Evolutionary conservation across 2,888 invertebrate genomes (phyloP), one percentile per base, ranked within the genome.

Genomic region (Phorcus lineatus): DNA sequence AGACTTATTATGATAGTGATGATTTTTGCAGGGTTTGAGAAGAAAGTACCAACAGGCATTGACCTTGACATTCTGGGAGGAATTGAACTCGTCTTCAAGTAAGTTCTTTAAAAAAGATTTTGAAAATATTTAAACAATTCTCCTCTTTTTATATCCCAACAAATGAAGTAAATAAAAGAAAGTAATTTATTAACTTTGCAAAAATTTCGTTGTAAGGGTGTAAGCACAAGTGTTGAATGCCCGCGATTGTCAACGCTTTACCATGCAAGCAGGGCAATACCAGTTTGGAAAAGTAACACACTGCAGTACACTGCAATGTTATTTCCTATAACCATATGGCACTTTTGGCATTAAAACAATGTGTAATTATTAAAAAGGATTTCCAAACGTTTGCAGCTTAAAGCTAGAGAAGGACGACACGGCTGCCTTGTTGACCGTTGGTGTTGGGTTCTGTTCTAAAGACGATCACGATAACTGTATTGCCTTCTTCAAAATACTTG

Each of bases 41-140:
- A 83, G 36, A 84, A 83, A 22, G 31, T 85, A 0, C 28, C 67
- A 17, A 84, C 86, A 13, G 86, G 84, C 17, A 79, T 87, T 3
- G 82, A 84, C 47, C 55, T 88, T 31, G 79, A 87, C 53, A 81
- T 87, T 9, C 78, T 88, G 9, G 87, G 87, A 40, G 87, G 85
- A 52, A 77, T 86, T n/a, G 82, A 86, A 74, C 31, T 86, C 11
- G 66, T 86, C 54, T 76, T 85, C 6, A 86, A 81, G 86, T 87
- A 80, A 67, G 84, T 28, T 6, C 4, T 1, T 11, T 28, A 0
- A 11, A 22, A n/a, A 6, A 24, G 62, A 9, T 22, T 62, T 9
- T 9, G 62, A 16, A 24, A 13, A 13, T 2, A 13, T 62, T 24
- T 0, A 24, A 57, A 57, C 57, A 19, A 2, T 22, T 13, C 1